A percentile compares a stretch with the other conserved stretches of the same genome.
Conservation (phyloP, 2,888 invertebrate species). For the Andrena bicolor region DNA sequence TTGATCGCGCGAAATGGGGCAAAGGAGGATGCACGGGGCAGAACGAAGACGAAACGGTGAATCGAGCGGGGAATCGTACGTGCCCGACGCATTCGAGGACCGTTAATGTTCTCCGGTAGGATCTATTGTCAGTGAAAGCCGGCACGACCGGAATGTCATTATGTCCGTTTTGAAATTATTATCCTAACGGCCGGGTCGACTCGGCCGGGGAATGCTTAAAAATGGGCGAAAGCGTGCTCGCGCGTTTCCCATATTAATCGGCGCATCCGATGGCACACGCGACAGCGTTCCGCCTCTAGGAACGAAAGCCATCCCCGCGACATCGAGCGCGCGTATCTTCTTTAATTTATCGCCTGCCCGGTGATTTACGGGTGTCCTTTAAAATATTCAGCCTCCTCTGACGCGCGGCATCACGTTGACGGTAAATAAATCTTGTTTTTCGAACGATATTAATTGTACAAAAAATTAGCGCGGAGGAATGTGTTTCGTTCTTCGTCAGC, state of each 20-base stretch:
- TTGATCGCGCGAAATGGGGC: slow-evolving; percentile 14
- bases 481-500: too few relatives aligned
- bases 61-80: slow-evolving; percentile 46
- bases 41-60: slow-evolving; percentile 42
- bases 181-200: slow-evolving; percentile 67
- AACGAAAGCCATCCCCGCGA: not conserved
- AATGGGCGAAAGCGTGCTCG: slow-evolving; percentile 63
- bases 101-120: slow-evolving; percentile 65
- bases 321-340: too few relatives aligned
- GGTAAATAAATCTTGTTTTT: too few relatives aligned
- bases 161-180: slow-evolving; percentile 71
- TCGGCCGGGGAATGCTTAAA: slow-evolving; percentile 64
- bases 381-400: too few relatives aligned
- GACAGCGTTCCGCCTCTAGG: not conserved
- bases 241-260: slow-evolving; percentile 70
- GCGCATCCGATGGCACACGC: slow-evolving; percentile 6
- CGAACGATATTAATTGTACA: too few relatives aligned
- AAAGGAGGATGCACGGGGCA: slow-evolving; percentile 4
- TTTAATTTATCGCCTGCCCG: not conserved
- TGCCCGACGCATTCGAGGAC: slow-evolving; percentile 59
- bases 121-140: slow-evolving; percentile 68
- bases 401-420: too few relatives aligned
- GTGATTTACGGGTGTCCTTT: not conserved
- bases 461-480: too few relatives aligned
- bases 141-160: slow-evolving; percentile 70